Conservation (phyloP, 2,888 invertebrate genomes). For the Linyphia triangularis region DNA sequence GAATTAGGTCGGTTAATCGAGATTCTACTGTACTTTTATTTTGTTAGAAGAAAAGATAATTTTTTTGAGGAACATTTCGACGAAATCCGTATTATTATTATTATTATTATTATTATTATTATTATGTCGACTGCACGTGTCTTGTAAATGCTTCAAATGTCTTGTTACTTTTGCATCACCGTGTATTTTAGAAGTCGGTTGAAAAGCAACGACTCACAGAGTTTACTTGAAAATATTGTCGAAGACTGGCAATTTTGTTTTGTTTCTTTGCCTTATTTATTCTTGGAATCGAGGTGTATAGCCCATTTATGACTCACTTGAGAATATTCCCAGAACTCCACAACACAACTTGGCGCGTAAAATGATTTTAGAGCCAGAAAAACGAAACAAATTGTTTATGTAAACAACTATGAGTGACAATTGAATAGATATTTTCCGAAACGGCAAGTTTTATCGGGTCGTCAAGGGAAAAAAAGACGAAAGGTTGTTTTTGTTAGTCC, state of each 20-base stretch:
- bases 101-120: too few species aligned
- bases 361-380: background rate
- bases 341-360: background rate
- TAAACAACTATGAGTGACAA: background rate
- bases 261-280: background rate
- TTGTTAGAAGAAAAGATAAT: too few species aligned
- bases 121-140: too few species aligned
- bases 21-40: too few species aligned
- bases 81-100: too few species aligned
- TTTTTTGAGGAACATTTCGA: too few species aligned
- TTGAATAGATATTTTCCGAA: background rate
- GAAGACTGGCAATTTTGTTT: background rate
- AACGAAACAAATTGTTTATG: background rate
- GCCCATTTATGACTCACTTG: background rate
- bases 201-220: too few species aligned
- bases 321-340: background rate
- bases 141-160: too few species aligned
- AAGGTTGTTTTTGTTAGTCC: background rate
- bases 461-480: background rate
- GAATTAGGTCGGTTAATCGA: too few species aligned
- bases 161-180: too few species aligned
- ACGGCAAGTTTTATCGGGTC: background rate
- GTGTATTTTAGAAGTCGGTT: too few species aligned
- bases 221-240: too few species aligned
- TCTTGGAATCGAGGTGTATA: background rate